These are phyloP conservation scores for Lates japonicus DNA, from an alignment of 2,797 vertebrate species.

Conservation along the genomic window DNA sequence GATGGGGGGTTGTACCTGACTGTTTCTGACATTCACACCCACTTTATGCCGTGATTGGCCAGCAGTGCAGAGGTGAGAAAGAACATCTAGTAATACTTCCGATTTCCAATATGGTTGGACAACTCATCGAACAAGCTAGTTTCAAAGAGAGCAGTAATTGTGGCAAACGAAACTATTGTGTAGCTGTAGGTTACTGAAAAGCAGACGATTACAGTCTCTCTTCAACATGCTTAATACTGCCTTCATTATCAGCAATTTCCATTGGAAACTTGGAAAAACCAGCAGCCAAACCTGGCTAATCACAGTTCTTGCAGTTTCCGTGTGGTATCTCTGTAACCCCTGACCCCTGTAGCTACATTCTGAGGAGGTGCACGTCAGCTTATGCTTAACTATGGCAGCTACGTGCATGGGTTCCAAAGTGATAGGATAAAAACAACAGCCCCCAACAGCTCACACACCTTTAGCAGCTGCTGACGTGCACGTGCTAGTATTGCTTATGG, in stretches of 20 bases:
- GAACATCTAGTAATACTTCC: too few species aligned
- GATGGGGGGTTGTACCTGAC: too few species aligned
- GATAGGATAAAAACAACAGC: too few species aligned
- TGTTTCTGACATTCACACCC: too few species aligned
- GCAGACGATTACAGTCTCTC: background rate
- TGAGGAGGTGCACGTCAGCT: background rate
- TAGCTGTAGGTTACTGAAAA: too few species aligned
- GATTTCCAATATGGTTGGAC: too few species aligned
- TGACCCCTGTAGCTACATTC: background rate
- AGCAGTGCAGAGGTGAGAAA: too few species aligned
- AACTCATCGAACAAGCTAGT: too few species aligned
- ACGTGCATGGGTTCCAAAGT: background rate
- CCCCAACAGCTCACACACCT: background rate
- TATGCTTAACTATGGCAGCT: background rate
- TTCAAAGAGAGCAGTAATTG: background rate
- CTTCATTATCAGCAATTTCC: background rate
- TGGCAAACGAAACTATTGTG: background rate
- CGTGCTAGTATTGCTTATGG: background rate
- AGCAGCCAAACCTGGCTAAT: background rate
- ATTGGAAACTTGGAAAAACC: background rate
- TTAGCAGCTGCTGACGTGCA: constrained; percentile 6
- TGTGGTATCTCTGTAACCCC: background rate
- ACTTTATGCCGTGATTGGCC: too few species aligned
- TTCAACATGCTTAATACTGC: background rate
- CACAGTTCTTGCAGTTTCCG: background rate